Percentiles rank a stretch among this genome's conserved stretches.
Evolutionary conservation across 2,113 vertebrate species (phyloP).

Genomic region (Microtus richardsoni): DNA sequence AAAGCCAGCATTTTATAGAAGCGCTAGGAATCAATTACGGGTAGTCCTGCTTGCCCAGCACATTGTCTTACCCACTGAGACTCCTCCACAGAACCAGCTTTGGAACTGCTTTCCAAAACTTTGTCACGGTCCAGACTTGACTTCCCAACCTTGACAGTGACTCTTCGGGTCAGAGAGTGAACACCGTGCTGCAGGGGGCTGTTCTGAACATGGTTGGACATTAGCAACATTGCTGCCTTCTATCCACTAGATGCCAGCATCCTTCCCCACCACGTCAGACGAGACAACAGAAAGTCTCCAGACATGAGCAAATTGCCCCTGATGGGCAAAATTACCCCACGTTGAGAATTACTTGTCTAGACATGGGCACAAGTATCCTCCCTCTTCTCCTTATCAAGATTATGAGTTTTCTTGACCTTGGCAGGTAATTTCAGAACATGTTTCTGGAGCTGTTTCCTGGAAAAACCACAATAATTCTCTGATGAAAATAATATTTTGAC

Average conservation of each 20-base stretch:
- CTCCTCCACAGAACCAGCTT: too few relatives aligned
- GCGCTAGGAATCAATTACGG: neutral
- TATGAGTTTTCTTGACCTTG: conserved; percentile 65
- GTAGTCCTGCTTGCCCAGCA: neutral
- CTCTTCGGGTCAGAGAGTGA: neutral
- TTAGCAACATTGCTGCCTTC: neutral
- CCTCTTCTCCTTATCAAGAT: neutral
- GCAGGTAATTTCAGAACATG: conserved; percentile 56
- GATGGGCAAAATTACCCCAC: neutral
- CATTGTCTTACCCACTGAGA: neutral
- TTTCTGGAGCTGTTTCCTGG: conserved; percentile 49
- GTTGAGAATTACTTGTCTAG: conserved; percentile 20
- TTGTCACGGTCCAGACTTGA: neutral
- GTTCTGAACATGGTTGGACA: neutral
- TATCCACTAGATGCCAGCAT: neutral
- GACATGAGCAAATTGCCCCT: neutral
- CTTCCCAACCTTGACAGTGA: neutral
- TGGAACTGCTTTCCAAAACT: neutral
- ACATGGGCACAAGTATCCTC: neutral
- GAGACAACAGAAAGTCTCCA: conserved; percentile 18
- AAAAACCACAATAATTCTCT: conserved; percentile 61
- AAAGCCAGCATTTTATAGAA: neutral
- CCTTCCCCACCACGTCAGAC: neutral
- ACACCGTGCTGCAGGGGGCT: too few relatives aligned
- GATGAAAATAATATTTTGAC: conserved; percentile 66